phyloP scores from a whole-genome alignment of 2,797 vertebrate genomes.

The Acestrorhynchus altus region DNA sequence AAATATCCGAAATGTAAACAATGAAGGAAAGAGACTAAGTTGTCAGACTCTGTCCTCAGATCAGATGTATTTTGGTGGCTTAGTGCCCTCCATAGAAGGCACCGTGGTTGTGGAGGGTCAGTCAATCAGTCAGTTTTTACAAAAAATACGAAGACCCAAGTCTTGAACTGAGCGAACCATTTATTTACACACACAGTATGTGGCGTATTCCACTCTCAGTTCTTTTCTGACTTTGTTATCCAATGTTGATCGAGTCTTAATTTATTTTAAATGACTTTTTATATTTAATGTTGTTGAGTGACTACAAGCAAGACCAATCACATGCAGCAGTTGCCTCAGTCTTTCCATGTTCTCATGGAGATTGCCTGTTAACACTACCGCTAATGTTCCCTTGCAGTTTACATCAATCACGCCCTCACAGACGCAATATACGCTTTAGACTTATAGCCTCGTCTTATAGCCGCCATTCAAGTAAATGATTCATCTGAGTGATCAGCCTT shows the following conservation, averaged over 20 bases:
- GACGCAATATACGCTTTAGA: constrained; percentile 2
- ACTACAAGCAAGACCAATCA: constrained; percentile 55
- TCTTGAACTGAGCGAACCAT: constrained; percentile 42
- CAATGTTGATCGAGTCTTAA: constrained; percentile 54
- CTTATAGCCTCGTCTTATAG: constrained; percentile 2
- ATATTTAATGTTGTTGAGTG: constrained; percentile 54
- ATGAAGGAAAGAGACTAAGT: constrained; percentile 59
- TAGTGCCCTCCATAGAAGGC: constrained; percentile 41
- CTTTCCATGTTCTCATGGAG: constrained; percentile 26
- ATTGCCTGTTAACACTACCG: constrained; percentile 32
- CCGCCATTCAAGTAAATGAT: constrained; percentile 19
- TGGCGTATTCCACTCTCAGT: constrained; percentile 43
- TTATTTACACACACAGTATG: constrained; percentile 47
- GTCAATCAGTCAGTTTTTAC: constrained; percentile 36
- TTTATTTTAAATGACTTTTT: constrained; percentile 57
- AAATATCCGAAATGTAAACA: constrained; percentile 57
- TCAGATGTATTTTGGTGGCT: constrained; percentile 43
- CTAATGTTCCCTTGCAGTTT: constrained; percentile 17
- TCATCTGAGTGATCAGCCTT: constrained; percentile 19
- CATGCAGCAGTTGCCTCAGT: constrained; percentile 41
- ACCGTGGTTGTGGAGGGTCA: background rate
- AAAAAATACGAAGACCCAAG: constrained; percentile 29
- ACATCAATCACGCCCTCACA: constrained; percentile 16
- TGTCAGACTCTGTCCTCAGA: constrained; percentile 46
- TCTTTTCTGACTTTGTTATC: constrained; percentile 53